phyloP scores from a whole-genome alignment of 2,797 vertebrate genomes.

The Cuniculus paca region DNA sequence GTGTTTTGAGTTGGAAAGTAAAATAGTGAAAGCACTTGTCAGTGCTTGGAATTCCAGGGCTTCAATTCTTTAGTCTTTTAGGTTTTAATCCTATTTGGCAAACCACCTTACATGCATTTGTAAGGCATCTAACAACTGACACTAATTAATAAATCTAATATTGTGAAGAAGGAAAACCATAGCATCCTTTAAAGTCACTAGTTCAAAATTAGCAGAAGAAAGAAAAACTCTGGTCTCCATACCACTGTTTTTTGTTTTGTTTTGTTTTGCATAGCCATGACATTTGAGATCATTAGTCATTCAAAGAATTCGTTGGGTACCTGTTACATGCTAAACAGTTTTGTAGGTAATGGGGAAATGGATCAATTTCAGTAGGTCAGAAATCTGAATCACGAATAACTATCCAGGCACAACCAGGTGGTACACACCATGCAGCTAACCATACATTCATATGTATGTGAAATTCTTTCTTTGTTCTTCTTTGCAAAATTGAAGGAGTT shows the following conservation, averaged over 20 bases:
- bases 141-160: conserved; percentile 74
- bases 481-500: background rate
- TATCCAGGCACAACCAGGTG: background rate
- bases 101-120: conserved; percentile 66
- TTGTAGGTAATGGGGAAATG: background rate
- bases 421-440: background rate
- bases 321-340: background rate
- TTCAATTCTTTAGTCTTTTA: conserved; percentile 58
- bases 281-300: background rate
- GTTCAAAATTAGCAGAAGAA: conserved; percentile 62
- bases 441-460: background rate
- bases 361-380: background rate
- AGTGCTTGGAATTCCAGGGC: conserved; percentile 49
- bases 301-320: background rate
- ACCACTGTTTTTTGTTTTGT: background rate
- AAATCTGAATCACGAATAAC: conserved; percentile 18
- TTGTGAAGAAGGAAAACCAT: conserved; percentile 67
- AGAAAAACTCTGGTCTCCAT: background rate
- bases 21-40: conserved; percentile 72
- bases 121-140: conserved; percentile 48
- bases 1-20: conserved; percentile 77
- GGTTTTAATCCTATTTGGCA: conserved; percentile 70
- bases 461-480: background rate
- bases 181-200: conserved; percentile 63
- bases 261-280: background rate